Percentiles rank a stretch among this genome's conserved stretches.
These are phyloP conservation scores for Nemurella pictetii DNA, from an alignment of 2,888 invertebrate genomes.

Conservation along the genomic window DNA sequence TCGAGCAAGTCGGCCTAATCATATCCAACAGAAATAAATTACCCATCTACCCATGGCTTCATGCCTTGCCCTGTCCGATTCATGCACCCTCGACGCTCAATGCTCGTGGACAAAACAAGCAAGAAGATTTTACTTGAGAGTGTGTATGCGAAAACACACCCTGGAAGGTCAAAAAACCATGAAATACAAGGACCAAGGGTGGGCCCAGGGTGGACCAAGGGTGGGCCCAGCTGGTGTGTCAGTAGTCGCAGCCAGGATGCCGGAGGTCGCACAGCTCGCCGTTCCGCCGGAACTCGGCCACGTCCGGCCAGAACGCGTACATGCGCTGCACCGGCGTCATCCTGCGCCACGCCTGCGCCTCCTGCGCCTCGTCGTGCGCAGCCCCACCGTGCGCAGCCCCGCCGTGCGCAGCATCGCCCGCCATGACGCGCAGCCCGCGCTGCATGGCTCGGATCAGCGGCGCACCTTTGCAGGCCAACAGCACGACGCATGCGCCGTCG, in stretches of 20 bases:
- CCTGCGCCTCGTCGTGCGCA: conserved; percentile 28
- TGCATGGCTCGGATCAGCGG: conserved; percentile 80
- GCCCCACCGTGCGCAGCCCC: conserved; percentile 62
- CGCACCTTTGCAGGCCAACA: conserved; percentile 75
- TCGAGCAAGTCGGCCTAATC: no score
- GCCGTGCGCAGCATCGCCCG: conserved; percentile 39
- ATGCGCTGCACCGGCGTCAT: conserved; percentile 51
- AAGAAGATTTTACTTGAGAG: no score
- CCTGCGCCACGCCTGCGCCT: conserved; percentile 25
- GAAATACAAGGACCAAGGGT: no score
- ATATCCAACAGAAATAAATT: no score
- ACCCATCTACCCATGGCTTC: no score
- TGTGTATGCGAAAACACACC: no score
- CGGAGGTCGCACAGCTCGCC: conserved; percentile 66
- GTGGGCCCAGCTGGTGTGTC: no score
- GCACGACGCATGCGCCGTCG: conserved; percentile 70
- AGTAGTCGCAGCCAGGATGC: conserved; percentile 55
- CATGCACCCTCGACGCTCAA: no score
- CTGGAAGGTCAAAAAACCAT: no score
- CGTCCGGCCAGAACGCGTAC: conserved; percentile 65
- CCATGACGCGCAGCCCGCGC: conserved; percentile 57
- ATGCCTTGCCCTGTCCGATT: no score
- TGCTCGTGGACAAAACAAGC: no score
- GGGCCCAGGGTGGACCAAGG: no score
- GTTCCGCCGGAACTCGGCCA: conserved; percentile 61